These are phyloP conservation scores for Euproctis similis DNA, from an alignment of 2,888 invertebrate species.

Conservation along the genomic window DNA sequence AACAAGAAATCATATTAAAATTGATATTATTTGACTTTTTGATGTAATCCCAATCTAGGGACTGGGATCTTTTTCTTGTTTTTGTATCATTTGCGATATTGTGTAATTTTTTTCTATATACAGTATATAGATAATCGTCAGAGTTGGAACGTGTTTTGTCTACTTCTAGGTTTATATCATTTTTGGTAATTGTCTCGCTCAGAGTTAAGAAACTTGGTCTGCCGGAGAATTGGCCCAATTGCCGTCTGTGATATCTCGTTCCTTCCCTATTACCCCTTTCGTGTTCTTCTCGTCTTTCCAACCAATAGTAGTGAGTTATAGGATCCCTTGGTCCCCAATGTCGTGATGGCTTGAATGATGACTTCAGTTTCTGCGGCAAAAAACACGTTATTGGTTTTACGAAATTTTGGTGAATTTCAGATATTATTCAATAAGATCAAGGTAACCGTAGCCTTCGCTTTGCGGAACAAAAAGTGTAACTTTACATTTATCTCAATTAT, in stretches of 20 bases:
- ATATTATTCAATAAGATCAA: slow-evolving; percentile 19
- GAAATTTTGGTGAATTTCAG: slow-evolving; percentile 19
- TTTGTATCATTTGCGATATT: slow-evolving; percentile 11
- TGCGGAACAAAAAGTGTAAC: slow-evolving; percentile 16
- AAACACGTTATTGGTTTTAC: too few species aligned
- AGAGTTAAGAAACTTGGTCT: slow-evolving; percentile 31
- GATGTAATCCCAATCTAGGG: slow-evolving; percentile 39
- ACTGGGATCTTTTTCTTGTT: slow-evolving; percentile 35
- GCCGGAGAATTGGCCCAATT: slow-evolving; percentile 45
- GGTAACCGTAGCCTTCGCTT: slow-evolving; percentile 28
- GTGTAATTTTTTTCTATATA: slow-evolving; percentile 34
- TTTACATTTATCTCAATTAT: slow-evolving; percentile 4
- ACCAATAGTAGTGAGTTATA: slow-evolving; percentile 63
- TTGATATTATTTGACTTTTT: slow-evolving; percentile 9
- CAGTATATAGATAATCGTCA: slow-evolving; percentile 50
- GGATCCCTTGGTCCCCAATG: slow-evolving; percentile 68
- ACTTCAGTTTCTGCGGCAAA: slow-evolving; percentile 58
- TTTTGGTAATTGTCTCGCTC: neutral
- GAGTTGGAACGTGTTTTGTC: slow-evolving; percentile 46
- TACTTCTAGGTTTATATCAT: slow-evolving; percentile 4
- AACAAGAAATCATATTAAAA: too few species aligned
- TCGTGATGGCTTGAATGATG: slow-evolving; percentile 55
- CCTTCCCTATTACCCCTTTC: slow-evolving; percentile 22
- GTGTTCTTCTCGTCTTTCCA: slow-evolving; percentile 44
- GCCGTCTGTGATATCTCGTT: slow-evolving; percentile 33